A percentile compares a stretch with the other conserved stretches of the same genome.
phyloP scores from a whole-genome alignment of 2,797 vertebrate species.

The Eospalax fontanierii region DNA sequence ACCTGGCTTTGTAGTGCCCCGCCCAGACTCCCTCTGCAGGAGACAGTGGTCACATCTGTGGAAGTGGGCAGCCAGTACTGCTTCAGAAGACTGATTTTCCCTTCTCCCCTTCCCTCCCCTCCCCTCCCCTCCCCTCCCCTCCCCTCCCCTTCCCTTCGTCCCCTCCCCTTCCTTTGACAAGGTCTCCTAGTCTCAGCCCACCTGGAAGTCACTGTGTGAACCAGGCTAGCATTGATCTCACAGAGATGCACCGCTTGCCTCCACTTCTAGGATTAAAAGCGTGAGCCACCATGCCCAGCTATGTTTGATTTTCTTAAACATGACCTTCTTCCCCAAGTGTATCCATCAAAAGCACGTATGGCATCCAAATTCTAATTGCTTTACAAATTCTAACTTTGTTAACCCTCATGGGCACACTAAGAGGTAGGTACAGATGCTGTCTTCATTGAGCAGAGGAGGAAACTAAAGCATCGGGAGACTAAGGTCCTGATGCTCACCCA shows the following conservation, averaged over 20 bases:
- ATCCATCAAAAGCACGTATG: background rate
- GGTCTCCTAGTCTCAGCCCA: too few species aligned
- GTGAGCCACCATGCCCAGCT: too few species aligned
- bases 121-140: too few species aligned
- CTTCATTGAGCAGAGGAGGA: background rate
- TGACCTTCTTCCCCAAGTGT: background rate
- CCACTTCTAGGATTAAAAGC: too few species aligned
- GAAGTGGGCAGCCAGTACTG: fast-evolving
- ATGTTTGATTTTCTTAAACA: background rate
- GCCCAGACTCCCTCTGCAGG: background rate
- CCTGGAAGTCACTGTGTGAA: too few species aligned
- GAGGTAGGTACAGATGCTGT: background rate
- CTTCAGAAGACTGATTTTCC: background rate
- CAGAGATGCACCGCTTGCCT: too few species aligned
- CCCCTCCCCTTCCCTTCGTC: too few species aligned
- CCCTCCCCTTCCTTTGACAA: too few species aligned
- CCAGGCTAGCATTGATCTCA: too few species aligned
- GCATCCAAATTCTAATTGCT: background rate
- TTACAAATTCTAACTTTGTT: background rate
- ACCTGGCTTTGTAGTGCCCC: background rate
- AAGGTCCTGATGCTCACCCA: background rate
- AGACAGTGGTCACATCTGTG: background rate
- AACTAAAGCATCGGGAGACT: background rate
- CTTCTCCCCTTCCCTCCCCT: too few species aligned
- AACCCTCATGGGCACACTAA: too few species aligned